Evolutionary conservation across 2,888 invertebrate genomes (phyloP).

Genomic region (Physocephala rufipes): DNA sequence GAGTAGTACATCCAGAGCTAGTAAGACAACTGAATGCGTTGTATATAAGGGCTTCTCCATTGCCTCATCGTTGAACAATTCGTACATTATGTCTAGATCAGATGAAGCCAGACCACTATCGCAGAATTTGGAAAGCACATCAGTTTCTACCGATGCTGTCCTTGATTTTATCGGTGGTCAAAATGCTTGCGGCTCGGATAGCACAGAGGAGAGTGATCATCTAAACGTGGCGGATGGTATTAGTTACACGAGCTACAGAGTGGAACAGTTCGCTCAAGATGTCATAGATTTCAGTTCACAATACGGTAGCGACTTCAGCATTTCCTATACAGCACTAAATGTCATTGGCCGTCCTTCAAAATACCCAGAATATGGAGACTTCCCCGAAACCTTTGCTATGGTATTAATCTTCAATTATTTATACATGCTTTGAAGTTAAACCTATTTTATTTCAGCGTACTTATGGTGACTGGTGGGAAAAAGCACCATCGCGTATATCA

Average conservation of each 20-base stretch:
- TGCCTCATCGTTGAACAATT: conserved; percentile 26
- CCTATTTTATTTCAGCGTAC: conserved; percentile 71
- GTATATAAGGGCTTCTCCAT: not conserved
- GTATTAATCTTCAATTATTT: conserved; percentile 65
- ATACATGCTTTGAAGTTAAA: not conserved
- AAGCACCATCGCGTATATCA: conserved; percentile 75
- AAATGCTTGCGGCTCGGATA: conserved; percentile 39
- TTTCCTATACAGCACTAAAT: conserved; percentile 88
- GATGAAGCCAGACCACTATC: conserved; percentile 32
- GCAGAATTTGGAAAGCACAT: conserved; percentile 8
- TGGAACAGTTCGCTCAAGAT: conserved; percentile 81
- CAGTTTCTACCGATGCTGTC: conserved; percentile 48
- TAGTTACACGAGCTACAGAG: conserved; percentile 50
- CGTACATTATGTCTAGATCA: conserved; percentile 33
- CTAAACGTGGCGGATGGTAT: conserved; percentile 43
- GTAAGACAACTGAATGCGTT: not conserved
- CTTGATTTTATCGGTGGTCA: conserved; percentile 50
- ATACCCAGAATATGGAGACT: conserved; percentile 91
- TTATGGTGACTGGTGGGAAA: conserved; percentile 86
- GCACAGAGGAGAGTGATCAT: conserved; percentile 32
- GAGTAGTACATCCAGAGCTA: conserved; percentile 33
- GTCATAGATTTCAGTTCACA: conserved; percentile 88
- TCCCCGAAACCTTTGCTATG: conserved; percentile 89
- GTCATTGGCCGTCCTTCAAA: conserved; percentile 84
- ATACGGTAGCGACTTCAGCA: conserved; percentile 87